Evolutionary conservation across 2,888 invertebrate species (phyloP).

Genomic region (Polietes domitor): DNA sequence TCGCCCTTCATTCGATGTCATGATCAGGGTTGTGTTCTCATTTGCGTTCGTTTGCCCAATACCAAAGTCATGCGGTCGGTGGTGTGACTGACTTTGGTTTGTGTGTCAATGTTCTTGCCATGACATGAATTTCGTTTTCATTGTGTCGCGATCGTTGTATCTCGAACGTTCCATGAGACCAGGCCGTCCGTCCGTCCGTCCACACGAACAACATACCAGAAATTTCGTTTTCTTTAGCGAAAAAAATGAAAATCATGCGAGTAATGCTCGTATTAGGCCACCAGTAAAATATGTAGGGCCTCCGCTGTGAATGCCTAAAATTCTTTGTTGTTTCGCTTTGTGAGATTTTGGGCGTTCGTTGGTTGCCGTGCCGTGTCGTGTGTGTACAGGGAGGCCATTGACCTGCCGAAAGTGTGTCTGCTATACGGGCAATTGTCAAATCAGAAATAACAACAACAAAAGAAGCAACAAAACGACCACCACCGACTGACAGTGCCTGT

Average conservation of each 20-base stretch:
- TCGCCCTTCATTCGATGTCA: slow-evolving; percentile 39
- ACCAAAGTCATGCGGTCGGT: slow-evolving; percentile 8
- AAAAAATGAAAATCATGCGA: slow-evolving; percentile 77
- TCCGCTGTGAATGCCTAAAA: slow-evolving; percentile 24
- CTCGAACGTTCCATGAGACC: neutral
- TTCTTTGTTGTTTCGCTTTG: neutral
- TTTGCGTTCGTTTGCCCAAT: slow-evolving; percentile 8
- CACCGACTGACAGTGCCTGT: neutral
- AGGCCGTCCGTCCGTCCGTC: neutral
- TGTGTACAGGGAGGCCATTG: slow-evolving; percentile 43
- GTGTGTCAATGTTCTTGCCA: slow-evolving; percentile 58
- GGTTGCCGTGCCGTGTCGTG: neutral
- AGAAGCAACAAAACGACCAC: neutral
- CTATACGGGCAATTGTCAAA: neutral
- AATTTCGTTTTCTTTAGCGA: slow-evolving; percentile 18
- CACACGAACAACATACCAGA: neutral
- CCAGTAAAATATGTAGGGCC: slow-evolving; percentile 66
- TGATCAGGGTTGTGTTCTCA: slow-evolving; percentile 48
- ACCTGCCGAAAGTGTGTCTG: slow-evolving; percentile 42
- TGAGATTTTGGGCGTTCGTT: slow-evolving; percentile 10
- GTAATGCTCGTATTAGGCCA: slow-evolving; percentile 74
- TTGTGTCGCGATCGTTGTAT: neutral
- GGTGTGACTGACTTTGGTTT: neutral
- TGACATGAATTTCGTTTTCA: slow-evolving; percentile 30
- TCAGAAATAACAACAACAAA: neutral